These are phyloP conservation scores for Ditylenchus dipsaci DNA, from an alignment of 1,140 invertebrate genomes.

Conservation along the genomic window DNA sequence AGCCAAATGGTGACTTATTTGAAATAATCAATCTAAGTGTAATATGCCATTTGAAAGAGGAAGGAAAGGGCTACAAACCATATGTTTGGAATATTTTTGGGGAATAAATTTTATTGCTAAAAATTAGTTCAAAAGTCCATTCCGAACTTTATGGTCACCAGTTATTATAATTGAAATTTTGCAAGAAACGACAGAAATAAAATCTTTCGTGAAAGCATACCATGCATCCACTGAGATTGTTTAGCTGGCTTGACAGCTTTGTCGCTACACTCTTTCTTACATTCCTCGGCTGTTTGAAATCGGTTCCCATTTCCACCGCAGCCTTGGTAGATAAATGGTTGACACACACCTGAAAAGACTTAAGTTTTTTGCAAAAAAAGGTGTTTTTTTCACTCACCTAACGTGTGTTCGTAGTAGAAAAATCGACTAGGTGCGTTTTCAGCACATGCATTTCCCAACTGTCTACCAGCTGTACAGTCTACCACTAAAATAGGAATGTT, in stretches of 20 bases:
- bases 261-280: conserved; percentile 22
- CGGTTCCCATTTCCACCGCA: conserved; percentile 27
- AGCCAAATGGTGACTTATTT: too few species aligned
- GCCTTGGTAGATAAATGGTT: conserved; percentile 24
- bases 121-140: too few species aligned
- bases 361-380: not conserved
- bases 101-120: too few species aligned
- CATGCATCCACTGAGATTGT: conserved; percentile 21
- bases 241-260: not conserved
- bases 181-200: not conserved
- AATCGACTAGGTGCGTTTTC: conserved; percentile 3
- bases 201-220: not conserved
- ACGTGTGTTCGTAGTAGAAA: conserved; percentile 22
- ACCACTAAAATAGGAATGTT: not conserved
- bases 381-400: not conserved
- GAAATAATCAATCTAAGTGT: too few species aligned
- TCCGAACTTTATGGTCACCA: too few species aligned
- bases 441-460: conserved; percentile 19
- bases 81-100: too few species aligned
- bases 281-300: conserved; percentile 18
- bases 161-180: not conserved
- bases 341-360: conserved; percentile 22
- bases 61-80: too few species aligned
- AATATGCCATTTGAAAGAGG: too few species aligned
- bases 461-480: conserved; percentile 9